Base-by-base conservation (phyloP, 2,797 vertebrate species). In the Enteromius mattozi region DNA sequence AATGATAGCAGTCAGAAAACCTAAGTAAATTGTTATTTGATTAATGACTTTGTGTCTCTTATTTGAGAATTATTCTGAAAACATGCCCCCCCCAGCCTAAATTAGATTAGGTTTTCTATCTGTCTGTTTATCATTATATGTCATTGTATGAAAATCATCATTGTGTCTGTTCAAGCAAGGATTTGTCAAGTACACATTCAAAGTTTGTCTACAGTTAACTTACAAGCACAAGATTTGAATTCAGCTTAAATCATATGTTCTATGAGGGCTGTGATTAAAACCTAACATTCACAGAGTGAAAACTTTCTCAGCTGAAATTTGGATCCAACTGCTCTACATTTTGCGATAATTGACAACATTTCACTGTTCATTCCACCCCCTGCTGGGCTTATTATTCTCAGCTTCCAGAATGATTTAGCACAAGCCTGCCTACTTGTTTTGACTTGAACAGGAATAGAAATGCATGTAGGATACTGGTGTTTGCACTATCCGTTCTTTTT, bases 291-390 rank as follows among this genome's bases (percentile, higher is more conserved):
- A 78, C 33, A 47, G 35, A 69, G 61, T 70, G 13, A 69, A 83
- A 83, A 83, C 24, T 61, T 68, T 82, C 71, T 66, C 71, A 35
- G 59, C 61, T 82, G 13, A 81, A 81, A 81, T 61, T 61, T 8
- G 21, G n/a, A 66, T 68, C 63, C 49, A 56, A 78, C 74, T 59
- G 82, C 69, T 83, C 59, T 51, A 82, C 42, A 75, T 75, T 83
- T 77, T 56, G 74, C 7, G 35, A 69, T 77, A 77, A 83, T 77
- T 83, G 81, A 83, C 74, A 78, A 17, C 82, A 83, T 68, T 78
- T 70, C 42, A 59, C 63, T 45, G 74, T 59, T 83, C 49, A 24
- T 78, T 78, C 37, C 37, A 45, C 24, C 82, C 35, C 82, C 74
- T 24, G 82, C 49, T 78, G 47, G 61, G 37, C 35, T 69, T 78